These are phyloP conservation scores for Miniopterus natalensis DNA, from an alignment of 2,113 vertebrate genomes.

Conservation along the genomic window DNA sequence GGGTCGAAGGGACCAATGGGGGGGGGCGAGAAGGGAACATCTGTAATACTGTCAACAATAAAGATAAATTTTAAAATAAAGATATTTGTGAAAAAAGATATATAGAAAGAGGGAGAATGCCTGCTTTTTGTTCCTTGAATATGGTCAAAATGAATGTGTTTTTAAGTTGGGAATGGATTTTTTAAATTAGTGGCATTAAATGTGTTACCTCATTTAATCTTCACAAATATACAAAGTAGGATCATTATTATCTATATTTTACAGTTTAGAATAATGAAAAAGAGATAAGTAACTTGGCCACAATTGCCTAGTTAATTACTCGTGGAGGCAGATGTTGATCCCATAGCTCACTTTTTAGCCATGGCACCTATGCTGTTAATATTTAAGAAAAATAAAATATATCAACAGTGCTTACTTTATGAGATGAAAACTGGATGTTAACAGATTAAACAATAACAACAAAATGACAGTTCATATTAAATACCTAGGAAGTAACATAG, in stretches of 20 bases:
- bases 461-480: constrained; percentile 37
- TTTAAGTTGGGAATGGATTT: not conserved
- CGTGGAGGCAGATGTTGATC: not conserved
- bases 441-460: not conserved
- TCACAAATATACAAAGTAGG: not conserved
- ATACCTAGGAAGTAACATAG: not conserved
- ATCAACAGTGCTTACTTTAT: not conserved
- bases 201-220: not conserved
- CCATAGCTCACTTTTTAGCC: not conserved
- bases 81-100: not conserved
- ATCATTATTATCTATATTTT: not conserved
- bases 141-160: not conserved
- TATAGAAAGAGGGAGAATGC: not conserved
- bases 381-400: not conserved
- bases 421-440: not conserved
- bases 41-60: too few species aligned
- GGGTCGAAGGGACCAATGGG: too few species aligned
- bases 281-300: not conserved
- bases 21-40: too few species aligned
- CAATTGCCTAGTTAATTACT: not conserved
- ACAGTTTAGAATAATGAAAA: not conserved
- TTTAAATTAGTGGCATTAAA: not conserved
- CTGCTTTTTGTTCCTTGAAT: not conserved
- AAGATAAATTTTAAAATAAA: not conserved
- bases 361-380: not conserved